Evolutionary conservation across 23 tunicate species (phyloP).

Genomic region (Botrylloides violaceus): DNA sequence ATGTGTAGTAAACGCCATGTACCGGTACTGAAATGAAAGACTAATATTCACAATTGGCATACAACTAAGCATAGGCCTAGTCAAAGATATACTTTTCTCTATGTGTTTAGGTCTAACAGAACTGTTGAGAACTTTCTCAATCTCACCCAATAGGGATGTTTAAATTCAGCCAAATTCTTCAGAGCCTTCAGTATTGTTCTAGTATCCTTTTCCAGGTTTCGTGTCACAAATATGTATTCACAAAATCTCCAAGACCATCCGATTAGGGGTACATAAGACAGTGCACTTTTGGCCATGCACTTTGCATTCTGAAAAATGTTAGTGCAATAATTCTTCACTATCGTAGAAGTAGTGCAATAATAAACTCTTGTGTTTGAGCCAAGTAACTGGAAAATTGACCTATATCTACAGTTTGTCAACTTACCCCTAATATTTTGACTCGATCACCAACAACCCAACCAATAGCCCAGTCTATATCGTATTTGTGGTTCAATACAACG

Average conservation of each 20-base stretch:
- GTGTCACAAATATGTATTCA: constrained; percentile 55
- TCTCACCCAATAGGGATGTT: constrained; percentile 54
- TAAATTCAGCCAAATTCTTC: constrained; percentile 24
- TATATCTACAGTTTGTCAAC: background rate
- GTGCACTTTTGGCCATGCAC: constrained; percentile 39
- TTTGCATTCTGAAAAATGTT: constrained; percentile 51
- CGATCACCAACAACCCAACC: constrained; percentile 66
- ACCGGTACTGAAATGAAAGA: no score
- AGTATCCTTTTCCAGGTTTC: constrained; percentile 49
- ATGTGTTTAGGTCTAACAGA: no score
- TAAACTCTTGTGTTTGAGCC: background rate
- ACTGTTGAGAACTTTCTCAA: no score
- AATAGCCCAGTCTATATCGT: constrained; percentile 75
- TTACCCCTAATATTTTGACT: constrained; percentile 58
- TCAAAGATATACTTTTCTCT: no score
- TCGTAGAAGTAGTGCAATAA: background rate
- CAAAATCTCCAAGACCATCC: constrained; percentile 83
- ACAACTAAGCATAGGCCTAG: no score
- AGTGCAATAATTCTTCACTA: background rate
- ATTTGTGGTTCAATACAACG: constrained; percentile 54
- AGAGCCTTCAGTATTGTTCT: constrained; percentile 33
- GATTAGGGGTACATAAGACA: constrained; percentile 53
- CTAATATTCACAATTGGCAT: no score
- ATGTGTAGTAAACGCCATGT: no score
- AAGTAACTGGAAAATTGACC: background rate